These are phyloP conservation scores for Troides helena DNA, from an alignment of 2,888 invertebrate genomes.

Conservation along the genomic window DNA sequence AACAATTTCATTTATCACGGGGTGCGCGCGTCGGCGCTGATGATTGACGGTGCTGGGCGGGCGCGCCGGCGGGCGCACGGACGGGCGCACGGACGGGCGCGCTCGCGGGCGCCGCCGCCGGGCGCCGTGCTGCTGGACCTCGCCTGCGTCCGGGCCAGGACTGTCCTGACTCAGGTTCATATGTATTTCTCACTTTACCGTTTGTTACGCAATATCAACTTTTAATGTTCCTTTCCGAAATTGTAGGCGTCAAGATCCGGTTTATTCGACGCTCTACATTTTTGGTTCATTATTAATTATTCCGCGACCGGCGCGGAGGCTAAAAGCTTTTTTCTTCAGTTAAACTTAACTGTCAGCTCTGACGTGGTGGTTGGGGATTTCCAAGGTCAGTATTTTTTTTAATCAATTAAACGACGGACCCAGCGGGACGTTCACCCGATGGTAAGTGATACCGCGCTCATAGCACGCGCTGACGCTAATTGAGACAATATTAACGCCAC, in stretches of 20 bases:
- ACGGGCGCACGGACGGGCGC: no score
- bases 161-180: constrained; percentile 45
- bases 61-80: no score
- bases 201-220: neutral
- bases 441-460: no score
- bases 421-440: no score
- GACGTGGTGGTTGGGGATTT: constrained; percentile 48
- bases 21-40: constrained; percentile 42
- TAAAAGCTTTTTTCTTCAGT: constrained; percentile 40
- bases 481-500: no score
- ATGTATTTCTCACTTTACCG: neutral
- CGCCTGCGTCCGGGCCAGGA: constrained; percentile 39
- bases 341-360: constrained; percentile 61
- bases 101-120: constrained; percentile 7
- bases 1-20: constrained; percentile 36
- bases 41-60: constrained; percentile 32
- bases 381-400: constrained; percentile 39
- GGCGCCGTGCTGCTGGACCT: constrained; percentile 53
- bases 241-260: constrained; percentile 53
- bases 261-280: constrained; percentile 53
- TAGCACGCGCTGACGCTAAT: no score
- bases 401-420: no score
- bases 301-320: constrained; percentile 32
- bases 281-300: constrained; percentile 52
- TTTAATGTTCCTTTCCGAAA: neutral